Base-by-base conservation (phyloP, 2,888 invertebrate genomes). In the Conistra vaccinii region DNA sequence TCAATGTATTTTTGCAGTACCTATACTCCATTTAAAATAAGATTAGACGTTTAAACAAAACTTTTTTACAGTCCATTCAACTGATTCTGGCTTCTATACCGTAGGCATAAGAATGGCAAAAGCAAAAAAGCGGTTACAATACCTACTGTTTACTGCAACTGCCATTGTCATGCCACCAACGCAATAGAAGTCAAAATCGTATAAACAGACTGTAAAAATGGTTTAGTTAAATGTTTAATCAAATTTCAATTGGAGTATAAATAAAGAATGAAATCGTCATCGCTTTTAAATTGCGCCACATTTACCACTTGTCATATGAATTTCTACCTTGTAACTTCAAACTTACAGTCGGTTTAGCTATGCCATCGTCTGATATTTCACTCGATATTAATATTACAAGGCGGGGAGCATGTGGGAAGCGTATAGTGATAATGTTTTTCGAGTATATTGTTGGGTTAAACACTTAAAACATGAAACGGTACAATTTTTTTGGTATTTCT, bases 321-420 rank as follows among this genome's bases (percentile, higher is more conserved):
- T 70, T 63, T 75, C 45, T 42, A 73, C 87, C 77, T 69, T 87
- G 80, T 61, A 0, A 0, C 26, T 23, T 20, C 6, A 1, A 3
- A 0, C 6, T 69, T 85, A 81, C 73, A 80, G 77, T 35, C 32
- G 71, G 67, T 80, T 88, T 90, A 71, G 53, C 61, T 29, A 63
- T 69, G 42, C 10, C 9, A 17, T 7, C 17, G 23, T n/a, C n/a
- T 67, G 75, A 81, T 86, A 89, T 90, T 89, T 88, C 82, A 87
- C 80, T 88, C 86, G 81, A 89, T 90, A 92, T 92, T 91, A 92
- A 92, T 92, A 91, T 90, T 92, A 90, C 88, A 91, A 85, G 80
- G 84, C 80, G 90, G 90, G 84, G 85, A 92, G 88, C 91, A 91
- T 90, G 90, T 91, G 90, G 88, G 72, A 66, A 89, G 88, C 88